These are phyloP conservation scores for Teleopsis dalmanni DNA, from an alignment of 1,140 invertebrate genomes.

Conservation along the genomic window DNA sequence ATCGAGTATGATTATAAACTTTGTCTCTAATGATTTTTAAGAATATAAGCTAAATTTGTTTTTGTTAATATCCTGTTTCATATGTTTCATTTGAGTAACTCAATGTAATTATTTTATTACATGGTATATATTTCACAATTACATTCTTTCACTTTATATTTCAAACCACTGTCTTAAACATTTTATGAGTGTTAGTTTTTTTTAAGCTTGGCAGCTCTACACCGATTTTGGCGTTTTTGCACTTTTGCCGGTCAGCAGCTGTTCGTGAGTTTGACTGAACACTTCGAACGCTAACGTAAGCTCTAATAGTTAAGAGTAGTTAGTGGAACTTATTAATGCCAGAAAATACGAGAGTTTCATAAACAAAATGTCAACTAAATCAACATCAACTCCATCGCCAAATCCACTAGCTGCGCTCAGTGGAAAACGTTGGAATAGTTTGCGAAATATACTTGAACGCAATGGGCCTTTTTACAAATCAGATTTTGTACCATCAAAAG, in stretches of 20 bases:
- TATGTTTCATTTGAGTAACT: too few relatives aligned
- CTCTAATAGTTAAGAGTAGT: neutral
- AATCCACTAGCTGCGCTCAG: slow-evolving; percentile 1
- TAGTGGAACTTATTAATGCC: neutral
- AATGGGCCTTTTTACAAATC: slow-evolving; percentile 89
- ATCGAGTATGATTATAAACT: too few relatives aligned
- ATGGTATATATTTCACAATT: too few relatives aligned
- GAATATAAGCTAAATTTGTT: too few relatives aligned
- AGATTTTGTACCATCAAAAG: slow-evolving; percentile 79
- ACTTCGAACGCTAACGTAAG: neutral
- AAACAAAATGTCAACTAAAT: neutral
- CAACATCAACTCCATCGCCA: neutral
- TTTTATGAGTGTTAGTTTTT: too few relatives aligned
- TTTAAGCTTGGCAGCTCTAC: too few relatives aligned
- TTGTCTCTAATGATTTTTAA: too few relatives aligned
- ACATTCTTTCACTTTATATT: too few relatives aligned
- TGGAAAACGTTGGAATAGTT: slow-evolving; percentile 63
- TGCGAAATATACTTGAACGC: slow-evolving; percentile 81
- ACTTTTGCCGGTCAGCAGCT: neutral
- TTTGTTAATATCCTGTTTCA: too few relatives aligned
- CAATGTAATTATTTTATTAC: too few relatives aligned
- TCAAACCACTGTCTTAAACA: too few relatives aligned
- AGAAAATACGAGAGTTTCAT: neutral
- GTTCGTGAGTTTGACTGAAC: neutral
- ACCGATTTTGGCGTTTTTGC: too few relatives aligned